Evolutionary conservation across 2,113 vertebrate genomes (phyloP).

Genomic region (Tiliqua scincoides): DNA sequence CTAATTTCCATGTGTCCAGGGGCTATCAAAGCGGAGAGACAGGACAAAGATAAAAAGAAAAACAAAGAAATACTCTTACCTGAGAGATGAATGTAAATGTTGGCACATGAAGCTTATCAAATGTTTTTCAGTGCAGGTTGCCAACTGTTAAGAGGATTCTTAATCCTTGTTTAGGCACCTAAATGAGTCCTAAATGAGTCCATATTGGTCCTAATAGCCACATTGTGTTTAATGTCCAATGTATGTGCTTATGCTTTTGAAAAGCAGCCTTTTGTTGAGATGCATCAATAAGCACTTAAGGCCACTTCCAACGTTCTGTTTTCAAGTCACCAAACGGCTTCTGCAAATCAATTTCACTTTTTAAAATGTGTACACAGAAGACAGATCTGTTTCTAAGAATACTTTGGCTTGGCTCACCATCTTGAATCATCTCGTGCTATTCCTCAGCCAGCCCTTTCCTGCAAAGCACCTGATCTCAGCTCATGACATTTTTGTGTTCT

Average conservation of each 20-base stretch:
- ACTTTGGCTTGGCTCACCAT: background rate
- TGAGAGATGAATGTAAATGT: background rate
- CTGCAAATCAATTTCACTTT: background rate
- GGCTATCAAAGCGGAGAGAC: background rate
- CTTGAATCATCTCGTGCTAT: background rate
- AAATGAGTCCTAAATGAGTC: background rate
- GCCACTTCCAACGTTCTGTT: background rate
- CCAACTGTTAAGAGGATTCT: background rate
- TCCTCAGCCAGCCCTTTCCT: background rate
- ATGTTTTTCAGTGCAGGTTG: background rate
- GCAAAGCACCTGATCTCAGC: background rate
- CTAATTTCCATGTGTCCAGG: background rate
- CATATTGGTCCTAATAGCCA: background rate
- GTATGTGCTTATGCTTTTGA: background rate
- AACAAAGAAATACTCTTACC: background rate
- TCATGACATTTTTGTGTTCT: background rate
- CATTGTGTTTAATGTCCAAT: background rate
- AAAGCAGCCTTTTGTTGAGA: conserved; percentile 7
- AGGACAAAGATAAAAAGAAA: no score
- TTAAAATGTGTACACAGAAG: background rate
- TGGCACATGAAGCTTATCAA: background rate
- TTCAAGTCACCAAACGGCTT: background rate
- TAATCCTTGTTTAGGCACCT: background rate
- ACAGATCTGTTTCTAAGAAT: background rate
- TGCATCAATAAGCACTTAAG: conserved; percentile 17